phyloP scores from a whole-genome alignment of 1,140 invertebrate genomes.

The Branchinecta lynchi region DNA sequence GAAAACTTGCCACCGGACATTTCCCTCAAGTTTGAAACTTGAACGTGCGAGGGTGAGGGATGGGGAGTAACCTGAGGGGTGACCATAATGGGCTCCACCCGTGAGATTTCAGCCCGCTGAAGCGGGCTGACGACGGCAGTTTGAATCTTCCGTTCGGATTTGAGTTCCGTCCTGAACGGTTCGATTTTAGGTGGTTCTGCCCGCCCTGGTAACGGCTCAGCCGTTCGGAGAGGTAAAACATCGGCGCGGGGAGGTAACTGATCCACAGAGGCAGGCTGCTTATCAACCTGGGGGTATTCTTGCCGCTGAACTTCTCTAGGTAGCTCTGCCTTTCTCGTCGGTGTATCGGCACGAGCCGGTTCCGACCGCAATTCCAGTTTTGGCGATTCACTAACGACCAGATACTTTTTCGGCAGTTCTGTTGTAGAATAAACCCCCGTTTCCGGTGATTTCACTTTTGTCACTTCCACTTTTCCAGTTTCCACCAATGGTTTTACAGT shows the following conservation, averaged over 20 bases:
- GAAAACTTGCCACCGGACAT: background rate
- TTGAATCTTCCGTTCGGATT: conserved; percentile 3
- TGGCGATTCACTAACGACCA: background rate
- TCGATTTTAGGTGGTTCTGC: background rate
- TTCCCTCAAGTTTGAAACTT: background rate
- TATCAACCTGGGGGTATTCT: too few species aligned
- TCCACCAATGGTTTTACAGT: background rate
- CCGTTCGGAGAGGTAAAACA: too few species aligned
- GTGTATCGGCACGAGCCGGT: background rate
- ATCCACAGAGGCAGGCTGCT: too few species aligned
- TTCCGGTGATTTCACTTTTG: background rate
- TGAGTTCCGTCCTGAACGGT: background rate
- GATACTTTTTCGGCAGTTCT: background rate
- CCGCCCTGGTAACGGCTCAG: too few species aligned
- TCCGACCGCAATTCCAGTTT: background rate
- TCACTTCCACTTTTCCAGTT: background rate
- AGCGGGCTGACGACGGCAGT: background rate
- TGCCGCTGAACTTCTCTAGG: too few species aligned
- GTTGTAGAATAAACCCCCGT: background rate
- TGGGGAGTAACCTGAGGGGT: too few species aligned
- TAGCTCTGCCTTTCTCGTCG: background rate
- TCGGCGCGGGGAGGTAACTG: too few species aligned
- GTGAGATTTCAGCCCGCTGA: background rate
- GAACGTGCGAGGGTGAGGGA: background rate
- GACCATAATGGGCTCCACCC: background rate